A percentile compares a stretch with the other conserved stretches of the same genome.
phyloP scores from a whole-genome alignment of 1,140 invertebrate genomes.

The Drosophila orena region DNA sequence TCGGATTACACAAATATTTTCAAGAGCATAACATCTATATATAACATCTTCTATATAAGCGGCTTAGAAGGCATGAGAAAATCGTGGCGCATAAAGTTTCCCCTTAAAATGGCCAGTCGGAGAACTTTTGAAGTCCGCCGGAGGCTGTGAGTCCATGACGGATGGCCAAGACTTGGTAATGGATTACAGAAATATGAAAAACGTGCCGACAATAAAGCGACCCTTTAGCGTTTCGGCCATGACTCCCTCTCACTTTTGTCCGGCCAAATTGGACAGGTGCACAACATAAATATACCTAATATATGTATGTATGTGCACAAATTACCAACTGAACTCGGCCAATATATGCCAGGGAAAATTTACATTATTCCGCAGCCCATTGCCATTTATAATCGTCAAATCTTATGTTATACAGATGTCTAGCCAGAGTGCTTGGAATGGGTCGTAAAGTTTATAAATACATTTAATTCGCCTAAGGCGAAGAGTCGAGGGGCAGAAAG shows the following conservation, averaged over 20 bases:
- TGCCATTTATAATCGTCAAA: constrained; percentile 63
- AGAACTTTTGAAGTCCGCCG: constrained; percentile 31
- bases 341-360: constrained; percentile 51
- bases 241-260: background rate
- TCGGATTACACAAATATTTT: constrained; percentile 6
- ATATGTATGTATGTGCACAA: constrained; percentile 66
- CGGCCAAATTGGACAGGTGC: constrained; percentile 23
- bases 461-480: constrained; percentile 52
- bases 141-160: constrained; percentile 35
- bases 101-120: constrained; percentile 28
- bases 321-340: constrained; percentile 45
- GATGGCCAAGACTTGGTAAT: constrained; percentile 47
- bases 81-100: constrained; percentile 41
- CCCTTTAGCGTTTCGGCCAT: constrained; percentile 28
- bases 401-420: constrained; percentile 15
- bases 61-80: constrained; percentile 17
- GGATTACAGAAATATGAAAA: constrained; percentile 57
- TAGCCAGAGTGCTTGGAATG: constrained; percentile 12
- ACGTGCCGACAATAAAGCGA: constrained; percentile 51
- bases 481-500: constrained; percentile 5
- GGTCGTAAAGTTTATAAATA: constrained; percentile 71
- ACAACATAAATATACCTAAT: constrained; percentile 34
- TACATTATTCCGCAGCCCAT: constrained; percentile 49
- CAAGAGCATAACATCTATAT: constrained; percentile 23
- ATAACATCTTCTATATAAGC: constrained; percentile 29